These are phyloP conservation scores for Artibeus lituratus DNA, from an alignment of 2,797 vertebrate genomes.

Conservation along the genomic window DNA sequence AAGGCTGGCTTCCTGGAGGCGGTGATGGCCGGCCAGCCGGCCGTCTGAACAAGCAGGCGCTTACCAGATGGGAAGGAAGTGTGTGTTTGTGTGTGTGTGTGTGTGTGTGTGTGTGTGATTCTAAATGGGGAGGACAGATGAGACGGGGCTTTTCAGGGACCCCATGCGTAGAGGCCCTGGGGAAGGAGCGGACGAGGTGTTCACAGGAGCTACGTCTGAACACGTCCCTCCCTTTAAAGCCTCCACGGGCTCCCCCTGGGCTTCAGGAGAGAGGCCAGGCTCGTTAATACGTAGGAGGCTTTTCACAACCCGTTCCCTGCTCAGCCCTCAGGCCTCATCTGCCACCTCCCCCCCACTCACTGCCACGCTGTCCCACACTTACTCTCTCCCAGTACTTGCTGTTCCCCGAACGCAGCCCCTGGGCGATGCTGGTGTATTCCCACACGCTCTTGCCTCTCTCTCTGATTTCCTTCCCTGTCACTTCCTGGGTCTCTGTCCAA, in stretches of 20 bases:
- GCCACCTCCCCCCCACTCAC: not conserved
- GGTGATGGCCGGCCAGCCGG: not conserved
- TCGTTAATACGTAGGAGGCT: not conserved
- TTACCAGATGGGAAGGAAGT: not conserved
- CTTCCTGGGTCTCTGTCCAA: not conserved
- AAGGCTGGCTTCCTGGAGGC: not conserved
- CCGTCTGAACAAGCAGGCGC: not conserved
- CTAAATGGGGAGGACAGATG: not conserved
- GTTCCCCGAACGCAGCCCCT: not conserved
- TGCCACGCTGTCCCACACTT: not conserved
- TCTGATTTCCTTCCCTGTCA: not conserved
- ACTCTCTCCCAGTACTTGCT: not conserved
- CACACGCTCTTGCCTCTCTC: fast-evolving
- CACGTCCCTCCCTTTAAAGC: not conserved
- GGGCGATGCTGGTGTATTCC: not conserved
- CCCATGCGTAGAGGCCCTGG: not conserved
- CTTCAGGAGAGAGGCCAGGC: not conserved
- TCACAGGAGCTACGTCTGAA: not conserved
- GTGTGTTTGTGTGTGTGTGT: no score
- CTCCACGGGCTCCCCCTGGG: not conserved
- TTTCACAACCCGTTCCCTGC: not conserved
- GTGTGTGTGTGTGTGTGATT: not conserved
- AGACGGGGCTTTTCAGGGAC: not conserved
- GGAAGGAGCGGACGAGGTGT: not conserved
- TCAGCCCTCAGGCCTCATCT: not conserved